A percentile compares a stretch with the other conserved stretches of the same genome.
Evolutionary conservation across 2,113 vertebrate genomes (phyloP).

Genomic region (Dipodomys stephensi): DNA sequence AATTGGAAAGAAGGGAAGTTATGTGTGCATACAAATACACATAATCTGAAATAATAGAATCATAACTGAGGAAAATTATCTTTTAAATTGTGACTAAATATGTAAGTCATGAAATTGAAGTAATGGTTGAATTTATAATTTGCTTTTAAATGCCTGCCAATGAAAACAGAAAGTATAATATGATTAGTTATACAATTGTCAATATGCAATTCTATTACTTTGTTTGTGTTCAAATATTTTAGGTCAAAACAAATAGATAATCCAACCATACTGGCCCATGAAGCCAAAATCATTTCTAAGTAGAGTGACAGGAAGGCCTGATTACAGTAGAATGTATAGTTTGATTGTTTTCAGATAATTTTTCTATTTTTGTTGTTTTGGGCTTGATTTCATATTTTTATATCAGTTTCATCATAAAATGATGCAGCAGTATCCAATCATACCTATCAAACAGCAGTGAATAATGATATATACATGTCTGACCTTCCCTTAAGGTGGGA

Average conservation of each 20-base stretch:
- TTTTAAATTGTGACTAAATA: slow-evolving; percentile 1
- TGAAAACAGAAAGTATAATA: slow-evolving; percentile 1
- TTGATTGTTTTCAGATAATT: neutral
- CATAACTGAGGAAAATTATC: neutral
- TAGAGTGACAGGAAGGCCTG: neutral
- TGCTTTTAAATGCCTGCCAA: neutral
- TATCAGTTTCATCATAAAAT: neutral
- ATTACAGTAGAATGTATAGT: slow-evolving; percentile 15
- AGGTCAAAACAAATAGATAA: slow-evolving; percentile 31
- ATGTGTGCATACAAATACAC: neutral
- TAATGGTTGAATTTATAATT: slow-evolving; percentile 13
- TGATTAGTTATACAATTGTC: neutral
- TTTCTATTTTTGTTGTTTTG: neutral
- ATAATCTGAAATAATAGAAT: neutral
- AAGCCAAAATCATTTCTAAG: neutral
- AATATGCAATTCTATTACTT: slow-evolving; percentile 20
- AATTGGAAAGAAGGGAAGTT: neutral
- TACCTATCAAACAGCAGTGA: neutral
- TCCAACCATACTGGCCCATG: neutral
- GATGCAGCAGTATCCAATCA: neutral
- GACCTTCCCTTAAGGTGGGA: too few species aligned
- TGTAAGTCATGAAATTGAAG: neutral
- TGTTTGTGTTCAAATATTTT: slow-evolving; percentile 17
- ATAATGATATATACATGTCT: neutral
- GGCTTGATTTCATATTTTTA: neutral